phyloP scores from a whole-genome alignment of 1,140 invertebrate genomes.

The Orius laevigatus region DNA sequence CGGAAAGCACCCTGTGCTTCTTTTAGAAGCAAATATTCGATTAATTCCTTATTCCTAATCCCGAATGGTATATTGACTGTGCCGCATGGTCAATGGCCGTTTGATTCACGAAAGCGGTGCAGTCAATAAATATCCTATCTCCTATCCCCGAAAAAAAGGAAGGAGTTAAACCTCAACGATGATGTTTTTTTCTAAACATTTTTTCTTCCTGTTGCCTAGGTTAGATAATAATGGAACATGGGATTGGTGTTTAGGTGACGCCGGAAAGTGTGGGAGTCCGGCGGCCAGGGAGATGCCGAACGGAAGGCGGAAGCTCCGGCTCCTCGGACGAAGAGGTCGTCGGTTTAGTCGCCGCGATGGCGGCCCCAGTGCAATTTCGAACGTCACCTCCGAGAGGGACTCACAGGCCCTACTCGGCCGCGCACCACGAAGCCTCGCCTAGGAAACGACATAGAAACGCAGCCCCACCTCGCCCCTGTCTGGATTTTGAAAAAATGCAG shows the following conservation, averaged over 20 bases:
- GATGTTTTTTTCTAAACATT: too few species aligned
- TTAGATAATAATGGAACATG: too few species aligned
- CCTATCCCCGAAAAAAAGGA: too few species aligned
- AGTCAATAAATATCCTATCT: too few species aligned
- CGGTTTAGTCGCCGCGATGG: constrained; percentile 36
- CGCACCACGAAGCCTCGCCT: constrained; percentile 32
- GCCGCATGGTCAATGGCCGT: too few species aligned
- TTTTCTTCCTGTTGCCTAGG: too few species aligned
- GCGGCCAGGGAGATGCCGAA: background rate
- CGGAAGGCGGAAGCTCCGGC: constrained; percentile 24
- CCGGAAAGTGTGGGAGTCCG: constrained; percentile 3
- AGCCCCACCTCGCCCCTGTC: constrained; percentile 52
- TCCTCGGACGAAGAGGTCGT: constrained; percentile 34
- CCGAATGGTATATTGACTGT: too few species aligned
- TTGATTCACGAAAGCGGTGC: too few species aligned
- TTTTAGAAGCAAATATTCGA: too few species aligned
- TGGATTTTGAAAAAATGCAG: constrained; percentile 95
- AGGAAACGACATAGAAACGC: constrained; percentile 41
- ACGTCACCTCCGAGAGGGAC: constrained; percentile 58
- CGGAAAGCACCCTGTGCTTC: too few species aligned
- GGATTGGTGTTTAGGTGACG: background rate
- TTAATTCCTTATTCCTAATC: too few species aligned
- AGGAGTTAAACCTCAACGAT: too few species aligned
- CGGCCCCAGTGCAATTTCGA: constrained; percentile 70
- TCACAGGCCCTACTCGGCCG: constrained; percentile 23